Evolutionary conservation across 2,113 vertebrate species (phyloP).

Genomic region (Gymnobelideus leadbeateri): DNA sequence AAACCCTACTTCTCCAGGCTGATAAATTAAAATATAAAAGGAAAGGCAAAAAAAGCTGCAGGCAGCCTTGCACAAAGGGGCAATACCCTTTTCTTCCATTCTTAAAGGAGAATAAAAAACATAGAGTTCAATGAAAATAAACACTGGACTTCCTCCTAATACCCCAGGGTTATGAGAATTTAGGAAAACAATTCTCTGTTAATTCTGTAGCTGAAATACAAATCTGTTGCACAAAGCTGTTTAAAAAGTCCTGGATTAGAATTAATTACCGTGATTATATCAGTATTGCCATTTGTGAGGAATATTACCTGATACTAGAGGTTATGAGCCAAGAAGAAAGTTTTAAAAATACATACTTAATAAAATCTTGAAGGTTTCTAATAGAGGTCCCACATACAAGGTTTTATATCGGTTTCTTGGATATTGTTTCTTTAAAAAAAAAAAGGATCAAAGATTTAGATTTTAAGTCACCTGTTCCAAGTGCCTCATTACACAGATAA

Average conservation of each 20-base stretch:
- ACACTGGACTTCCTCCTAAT: not conserved
- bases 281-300: not conserved
- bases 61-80: not conserved
- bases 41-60: constrained; percentile 22
- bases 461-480: not conserved
- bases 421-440: constrained; percentile 36
- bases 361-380: not conserved
- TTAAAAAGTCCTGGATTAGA: not conserved
- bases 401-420: not conserved
- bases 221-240: not conserved
- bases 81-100: not conserved
- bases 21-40: constrained; percentile 47
- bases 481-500: not conserved
- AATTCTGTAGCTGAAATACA: constrained; percentile 16
- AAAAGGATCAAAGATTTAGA: not conserved
- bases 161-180: constrained; percentile 26
- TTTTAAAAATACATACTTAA: not conserved
- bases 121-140: constrained; percentile 18
- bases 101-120: constrained; percentile 20
- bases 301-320: not conserved
- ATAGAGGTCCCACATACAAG: not conserved
- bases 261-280: constrained; percentile 46
- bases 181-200: constrained; percentile 6
- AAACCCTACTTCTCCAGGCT: constrained; percentile 44
- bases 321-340: constrained; percentile 5